These are phyloP conservation scores for Capitulum mitella DNA, from an alignment of 2,888 invertebrate genomes.

Conservation along the genomic window DNA sequence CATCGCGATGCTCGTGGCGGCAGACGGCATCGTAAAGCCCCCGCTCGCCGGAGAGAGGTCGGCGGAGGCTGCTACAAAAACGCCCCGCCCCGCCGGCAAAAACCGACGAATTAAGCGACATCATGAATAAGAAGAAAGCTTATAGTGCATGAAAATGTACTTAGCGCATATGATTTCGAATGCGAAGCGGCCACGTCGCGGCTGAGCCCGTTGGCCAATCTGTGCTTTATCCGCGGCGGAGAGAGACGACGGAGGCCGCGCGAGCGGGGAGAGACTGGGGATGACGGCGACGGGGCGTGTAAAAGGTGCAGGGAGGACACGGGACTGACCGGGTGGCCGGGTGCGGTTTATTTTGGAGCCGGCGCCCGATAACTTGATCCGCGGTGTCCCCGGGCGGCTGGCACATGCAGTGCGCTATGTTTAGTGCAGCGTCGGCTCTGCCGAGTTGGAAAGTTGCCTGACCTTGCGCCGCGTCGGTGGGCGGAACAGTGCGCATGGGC, in stretches of 20 bases:
- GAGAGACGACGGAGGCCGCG: no score
- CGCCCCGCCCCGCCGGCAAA: not conserved
- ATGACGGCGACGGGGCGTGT: no score
- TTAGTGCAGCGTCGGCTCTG: not conserved
- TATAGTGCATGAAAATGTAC: constrained; percentile 21
- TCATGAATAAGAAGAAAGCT: not conserved
- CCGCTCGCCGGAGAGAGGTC: not conserved
- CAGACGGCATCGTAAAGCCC: not conserved
- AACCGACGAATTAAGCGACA: constrained; percentile 13
- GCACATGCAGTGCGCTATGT: not conserved
- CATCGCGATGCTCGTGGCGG: not conserved
- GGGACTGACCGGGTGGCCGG: no score
- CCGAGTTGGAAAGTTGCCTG: not conserved
- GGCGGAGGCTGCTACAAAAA: not conserved
- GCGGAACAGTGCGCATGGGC: no score
- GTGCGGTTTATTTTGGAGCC: not conserved
- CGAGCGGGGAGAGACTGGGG: not conserved
- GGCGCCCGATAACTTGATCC: not conserved
- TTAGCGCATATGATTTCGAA: not conserved
- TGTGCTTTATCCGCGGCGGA: not conserved
- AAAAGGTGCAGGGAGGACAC: no score
- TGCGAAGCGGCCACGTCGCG: not conserved
- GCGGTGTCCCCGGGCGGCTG: not conserved
- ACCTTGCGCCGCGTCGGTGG: no score
- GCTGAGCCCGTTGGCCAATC: not conserved